Percentiles rank a stretch among this genome's conserved stretches.
These are phyloP conservation scores for Mus spretus DNA, from an alignment of 2,797 vertebrate species.

Conservation along the genomic window DNA sequence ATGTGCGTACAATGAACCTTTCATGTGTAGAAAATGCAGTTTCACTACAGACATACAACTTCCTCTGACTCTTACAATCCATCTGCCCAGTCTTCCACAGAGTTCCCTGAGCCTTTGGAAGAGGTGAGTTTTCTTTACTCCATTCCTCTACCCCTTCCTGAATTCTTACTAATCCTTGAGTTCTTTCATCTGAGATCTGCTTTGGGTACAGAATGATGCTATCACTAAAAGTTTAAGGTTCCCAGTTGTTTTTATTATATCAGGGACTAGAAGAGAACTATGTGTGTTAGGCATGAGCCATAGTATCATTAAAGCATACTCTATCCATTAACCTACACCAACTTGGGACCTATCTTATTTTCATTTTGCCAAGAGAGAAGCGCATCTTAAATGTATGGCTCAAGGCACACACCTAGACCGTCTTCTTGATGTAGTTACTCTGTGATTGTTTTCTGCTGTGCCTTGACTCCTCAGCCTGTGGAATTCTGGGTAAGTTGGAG, in stretches of 20 bases:
- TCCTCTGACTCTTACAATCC: background rate
- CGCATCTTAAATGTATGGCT: conserved; percentile 21
- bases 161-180: background rate
- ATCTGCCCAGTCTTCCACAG: background rate
- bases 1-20: background rate
- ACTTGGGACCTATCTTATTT: conserved; percentile 40
- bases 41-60: background rate
- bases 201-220: conserved; percentile 56
- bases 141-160: no score
- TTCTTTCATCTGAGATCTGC: conserved; percentile 41
- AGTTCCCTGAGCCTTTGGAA: background rate
- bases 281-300: background rate
- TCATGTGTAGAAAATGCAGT: background rate
- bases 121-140: background rate
- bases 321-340: background rate
- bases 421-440: background rate
- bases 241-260: conserved; percentile 28
- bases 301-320: background rate
- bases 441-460: background rate
- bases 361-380: conserved; percentile 55
- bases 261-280: background rate
- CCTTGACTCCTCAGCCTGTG: background rate
- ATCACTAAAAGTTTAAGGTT: conserved; percentile 31
- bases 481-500: conserved; percentile 1
- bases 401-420: background rate